phyloP scores from a whole-genome alignment of 1,140 invertebrate species.

The Heliothis subflexa region DNA sequence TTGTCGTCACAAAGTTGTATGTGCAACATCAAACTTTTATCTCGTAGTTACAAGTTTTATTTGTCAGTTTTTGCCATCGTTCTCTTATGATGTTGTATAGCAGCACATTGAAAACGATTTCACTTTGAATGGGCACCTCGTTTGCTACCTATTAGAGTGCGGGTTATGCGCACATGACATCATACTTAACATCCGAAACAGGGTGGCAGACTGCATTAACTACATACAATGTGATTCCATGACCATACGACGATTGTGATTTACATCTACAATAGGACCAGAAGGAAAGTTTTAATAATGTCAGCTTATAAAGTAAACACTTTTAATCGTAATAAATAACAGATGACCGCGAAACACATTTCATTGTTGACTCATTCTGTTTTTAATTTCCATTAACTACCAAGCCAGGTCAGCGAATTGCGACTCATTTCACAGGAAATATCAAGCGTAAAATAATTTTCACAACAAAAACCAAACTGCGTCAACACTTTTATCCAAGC shows the following conservation, averaged over 20 bases:
- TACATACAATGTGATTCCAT: neutral
- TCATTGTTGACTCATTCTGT: slow-evolving; percentile 7
- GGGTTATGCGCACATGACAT: slow-evolving; percentile 14
- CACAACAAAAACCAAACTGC: neutral
- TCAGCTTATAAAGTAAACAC: too few species aligned
- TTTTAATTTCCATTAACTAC: slow-evolving; percentile 25
- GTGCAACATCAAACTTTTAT: neutral
- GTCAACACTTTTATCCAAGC: neutral
- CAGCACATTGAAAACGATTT: slow-evolving; percentile 19
- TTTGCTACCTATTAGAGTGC: slow-evolving; percentile 33
- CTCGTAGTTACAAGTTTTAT: neutral
- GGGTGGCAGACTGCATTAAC: neutral
- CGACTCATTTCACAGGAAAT: slow-evolving; percentile 16
- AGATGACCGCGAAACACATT: slow-evolving; percentile 6
- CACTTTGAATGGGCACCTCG: slow-evolving; percentile 30
- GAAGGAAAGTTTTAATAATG: too few species aligned
- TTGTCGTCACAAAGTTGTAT: too few species aligned
- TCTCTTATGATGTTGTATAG: neutral
- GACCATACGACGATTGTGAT: neutral
- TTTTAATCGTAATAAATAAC: too few species aligned
- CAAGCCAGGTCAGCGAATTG: neutral
- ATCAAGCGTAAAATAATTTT: slow-evolving; percentile 4
- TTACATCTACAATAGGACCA: too few species aligned
- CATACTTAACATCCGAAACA: slow-evolving; percentile 14
- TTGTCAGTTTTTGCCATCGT: too few species aligned